phyloP scores from a whole-genome alignment of 2,888 invertebrate genomes.

The Odontomyia ornata region DNA sequence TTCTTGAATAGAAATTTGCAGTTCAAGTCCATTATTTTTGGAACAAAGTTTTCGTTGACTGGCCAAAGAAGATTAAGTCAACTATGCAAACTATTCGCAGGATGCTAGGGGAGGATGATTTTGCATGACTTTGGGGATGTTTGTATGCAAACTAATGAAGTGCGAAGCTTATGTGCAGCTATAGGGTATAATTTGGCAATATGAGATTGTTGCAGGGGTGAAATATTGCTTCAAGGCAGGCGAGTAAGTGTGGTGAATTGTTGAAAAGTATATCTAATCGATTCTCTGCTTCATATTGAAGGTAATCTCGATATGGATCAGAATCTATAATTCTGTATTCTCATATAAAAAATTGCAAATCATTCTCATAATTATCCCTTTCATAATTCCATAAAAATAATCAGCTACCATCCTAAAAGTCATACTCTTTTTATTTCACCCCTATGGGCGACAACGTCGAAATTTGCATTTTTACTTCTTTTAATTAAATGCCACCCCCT shows the following conservation, averaged over 20 bases:
- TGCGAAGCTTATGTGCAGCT: not conserved
- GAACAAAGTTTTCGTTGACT: not conserved
- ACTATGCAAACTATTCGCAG: not conserved
- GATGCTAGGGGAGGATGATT: not conserved
- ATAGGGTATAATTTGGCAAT: not conserved
- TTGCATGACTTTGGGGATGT: not conserved
- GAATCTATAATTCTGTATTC: too few species aligned
- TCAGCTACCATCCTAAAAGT: not conserved
- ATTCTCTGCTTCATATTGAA: too few species aligned
- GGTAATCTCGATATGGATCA: too few species aligned
- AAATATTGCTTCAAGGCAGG: too few species aligned
- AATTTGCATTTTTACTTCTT: conserved; percentile 32
- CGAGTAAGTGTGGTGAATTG: not conserved
- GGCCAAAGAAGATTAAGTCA: conserved; percentile 2
- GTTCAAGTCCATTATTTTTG: conserved; percentile 12
- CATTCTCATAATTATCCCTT: too few species aligned
- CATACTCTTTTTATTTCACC: not conserved
- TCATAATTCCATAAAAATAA: not conserved
- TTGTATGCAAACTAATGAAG: conserved; percentile 19
- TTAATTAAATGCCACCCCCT: conserved; percentile 43
- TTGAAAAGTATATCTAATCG: not conserved
- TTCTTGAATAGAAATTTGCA: not conserved
- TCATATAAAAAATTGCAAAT: too few species aligned
- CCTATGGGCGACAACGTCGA: not conserved
- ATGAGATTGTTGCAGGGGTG: not conserved